Evolutionary conservation across 2,888 invertebrate species (phyloP), one percentile per base, ranked within the genome.

Genomic region (Hedya salicella): DNA sequence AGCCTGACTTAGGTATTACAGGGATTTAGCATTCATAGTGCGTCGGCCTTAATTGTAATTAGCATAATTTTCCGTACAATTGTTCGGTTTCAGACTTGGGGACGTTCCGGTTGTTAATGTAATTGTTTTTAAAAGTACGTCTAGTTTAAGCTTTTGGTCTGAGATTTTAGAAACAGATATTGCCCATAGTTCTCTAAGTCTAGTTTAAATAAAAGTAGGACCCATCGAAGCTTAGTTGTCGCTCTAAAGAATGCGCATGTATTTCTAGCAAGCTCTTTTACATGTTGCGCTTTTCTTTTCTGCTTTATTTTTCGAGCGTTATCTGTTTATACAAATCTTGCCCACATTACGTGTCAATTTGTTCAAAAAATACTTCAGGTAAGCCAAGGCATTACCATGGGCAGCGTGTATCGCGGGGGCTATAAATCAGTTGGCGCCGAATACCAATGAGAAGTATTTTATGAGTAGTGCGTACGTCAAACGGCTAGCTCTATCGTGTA

Each of bases 401-500:
- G 73, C 82, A 80, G 75, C 81, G 74, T 73, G 75, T 25, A 53
- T 46, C 65, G 30, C 46, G 46, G 53, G 71, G 74, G 79, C 78
- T 76, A 90, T 91, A 89, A 90, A 91, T 91, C 90, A 88, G 77
- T 78, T 75, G 77, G 77, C 78, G 77, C 75, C 83, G 75, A 75
- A 65, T 65, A 59, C 65, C 65, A 65, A 65, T 80, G 81, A 80
- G 78, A 76, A 77, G 72, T 78, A 75, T 74, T 88, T 88, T 88
- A 89, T 82, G 81, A 77, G 75, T 69, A 69, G 77, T 76, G 78
- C 85, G 85, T 84, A 82, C 78, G 78, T 75, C 78, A 77, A 80
- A 76, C 77, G 71, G 69, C 71, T 71, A 56, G 36, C 36, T 44
- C 62, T 48, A 65, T 59, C 36, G 57, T 46, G 44, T 30, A 60